Percentiles rank a stretch among this genome's conserved stretches.
phyloP scores from a whole-genome alignment of 2,113 vertebrate genomes.

The Microcebus griseorufus region DNA sequence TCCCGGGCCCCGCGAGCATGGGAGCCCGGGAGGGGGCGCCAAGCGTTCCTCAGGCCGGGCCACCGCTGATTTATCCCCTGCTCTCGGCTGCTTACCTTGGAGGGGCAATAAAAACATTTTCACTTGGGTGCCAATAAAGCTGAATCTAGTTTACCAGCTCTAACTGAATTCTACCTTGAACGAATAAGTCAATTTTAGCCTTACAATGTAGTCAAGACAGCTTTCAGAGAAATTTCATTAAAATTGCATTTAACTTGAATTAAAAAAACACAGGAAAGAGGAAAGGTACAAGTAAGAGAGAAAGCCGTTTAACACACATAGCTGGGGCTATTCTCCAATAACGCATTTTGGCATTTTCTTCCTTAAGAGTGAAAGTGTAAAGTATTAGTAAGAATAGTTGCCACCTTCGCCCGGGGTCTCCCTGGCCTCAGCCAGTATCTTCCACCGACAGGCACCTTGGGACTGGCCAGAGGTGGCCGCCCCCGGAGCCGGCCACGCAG shows the following conservation, averaged over 20 bases:
- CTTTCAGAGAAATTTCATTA: slow-evolving; percentile 56
- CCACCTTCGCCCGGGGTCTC: accelerated
- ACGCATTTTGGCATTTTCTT: accelerated
- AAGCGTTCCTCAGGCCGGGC: accelerated
- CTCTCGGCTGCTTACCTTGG: not conserved
- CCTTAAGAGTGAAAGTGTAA: not conserved
- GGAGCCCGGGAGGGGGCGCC: accelerated
- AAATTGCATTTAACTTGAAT: slow-evolving; percentile 58
- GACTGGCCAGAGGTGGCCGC: not conserved
- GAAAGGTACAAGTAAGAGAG: not conserved
- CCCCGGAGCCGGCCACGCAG: not conserved
- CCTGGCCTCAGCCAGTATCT: accelerated
- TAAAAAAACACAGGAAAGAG: not conserved
- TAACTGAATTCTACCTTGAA: slow-evolving; percentile 60
- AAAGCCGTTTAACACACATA: not conserved
- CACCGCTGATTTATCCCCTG: not conserved
- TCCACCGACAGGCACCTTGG: accelerated
- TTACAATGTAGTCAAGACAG: not conserved
- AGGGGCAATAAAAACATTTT: slow-evolving; percentile 35
- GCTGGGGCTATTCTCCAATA: not conserved
- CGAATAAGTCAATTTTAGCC: slow-evolving; percentile 59
- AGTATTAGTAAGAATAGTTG: accelerated
- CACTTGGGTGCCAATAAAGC: slow-evolving; percentile 44
- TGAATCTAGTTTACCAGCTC: slow-evolving; percentile 49
- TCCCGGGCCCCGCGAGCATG: accelerated